A percentile compares a stretch with the other conserved stretches of the same genome.
These are phyloP conservation scores for Onthophagus taurus DNA, from an alignment of 1,140 invertebrate genomes.

Conservation along the genomic window DNA sequence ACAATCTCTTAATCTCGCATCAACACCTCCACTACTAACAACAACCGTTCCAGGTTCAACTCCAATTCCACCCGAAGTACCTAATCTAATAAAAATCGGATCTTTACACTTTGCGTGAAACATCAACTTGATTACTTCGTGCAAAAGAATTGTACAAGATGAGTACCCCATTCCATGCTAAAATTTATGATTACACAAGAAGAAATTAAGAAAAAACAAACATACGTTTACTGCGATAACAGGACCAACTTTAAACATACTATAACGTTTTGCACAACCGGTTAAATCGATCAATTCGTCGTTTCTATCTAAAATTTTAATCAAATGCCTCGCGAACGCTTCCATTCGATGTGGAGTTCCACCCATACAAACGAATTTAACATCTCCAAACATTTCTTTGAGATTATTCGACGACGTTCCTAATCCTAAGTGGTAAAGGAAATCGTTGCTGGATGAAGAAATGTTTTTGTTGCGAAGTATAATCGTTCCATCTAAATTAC, in stretches of 20 bases:
- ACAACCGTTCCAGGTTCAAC: neutral
- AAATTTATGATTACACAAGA: no score
- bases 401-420: neutral
- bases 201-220: no score
- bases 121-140: neutral
- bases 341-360: neutral
- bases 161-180: slow-evolving; percentile 36
- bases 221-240: neutral
- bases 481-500: neutral
- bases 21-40: slow-evolving; percentile 28
- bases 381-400: neutral
- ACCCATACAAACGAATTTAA: neutral
- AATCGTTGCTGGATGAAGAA: neutral
- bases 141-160: neutral
- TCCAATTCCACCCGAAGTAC: neutral
- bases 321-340: neutral
- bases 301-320: neutral
- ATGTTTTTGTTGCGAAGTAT: neutral
- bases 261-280: neutral
- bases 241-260: neutral
- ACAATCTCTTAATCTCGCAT: neutral
- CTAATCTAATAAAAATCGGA: neutral
- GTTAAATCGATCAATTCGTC: neutral
- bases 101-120: neutral
- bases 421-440: neutral